phyloP scores from a whole-genome alignment of 2,113 vertebrate species.

The Channa maculata region DNA sequence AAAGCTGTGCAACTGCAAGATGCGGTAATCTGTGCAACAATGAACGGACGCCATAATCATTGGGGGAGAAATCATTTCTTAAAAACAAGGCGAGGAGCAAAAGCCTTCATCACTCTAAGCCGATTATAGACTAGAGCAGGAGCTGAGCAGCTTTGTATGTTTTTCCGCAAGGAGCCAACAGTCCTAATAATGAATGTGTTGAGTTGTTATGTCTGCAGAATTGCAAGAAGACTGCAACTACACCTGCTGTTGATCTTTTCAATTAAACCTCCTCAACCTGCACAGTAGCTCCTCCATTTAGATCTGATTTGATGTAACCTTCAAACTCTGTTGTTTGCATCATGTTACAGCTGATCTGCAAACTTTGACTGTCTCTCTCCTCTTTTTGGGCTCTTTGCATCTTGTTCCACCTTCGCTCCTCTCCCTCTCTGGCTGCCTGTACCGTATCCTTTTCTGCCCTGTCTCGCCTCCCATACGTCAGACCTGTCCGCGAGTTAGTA shows the following conservation, averaged over 20 bases:
- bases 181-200: neutral
- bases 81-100: constrained; percentile 6
- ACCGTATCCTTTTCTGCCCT: neutral
- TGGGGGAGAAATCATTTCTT: too few relatives aligned
- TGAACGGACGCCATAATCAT: too few relatives aligned
- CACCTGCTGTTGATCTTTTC: neutral
- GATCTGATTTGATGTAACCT: neutral
- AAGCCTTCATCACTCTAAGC: constrained; percentile 50
- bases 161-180: constrained; percentile 20
- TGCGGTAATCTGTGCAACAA: too few relatives aligned
- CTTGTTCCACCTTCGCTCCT: neutral
- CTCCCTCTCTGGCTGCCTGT: neutral
- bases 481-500: neutral
- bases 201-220: neutral
- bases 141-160: constrained; percentile 13
- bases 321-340: neutral
- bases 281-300: neutral
- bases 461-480: neutral
- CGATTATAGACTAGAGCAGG: constrained; percentile 41
- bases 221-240: neutral
- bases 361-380: neutral
- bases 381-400: neutral
- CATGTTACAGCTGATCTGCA: neutral
- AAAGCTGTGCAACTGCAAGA: too few relatives aligned
- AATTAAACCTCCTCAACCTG: neutral